Base-by-base conservation (phyloP, 2,797 vertebrate species). In the Mus caroli region DNA sequence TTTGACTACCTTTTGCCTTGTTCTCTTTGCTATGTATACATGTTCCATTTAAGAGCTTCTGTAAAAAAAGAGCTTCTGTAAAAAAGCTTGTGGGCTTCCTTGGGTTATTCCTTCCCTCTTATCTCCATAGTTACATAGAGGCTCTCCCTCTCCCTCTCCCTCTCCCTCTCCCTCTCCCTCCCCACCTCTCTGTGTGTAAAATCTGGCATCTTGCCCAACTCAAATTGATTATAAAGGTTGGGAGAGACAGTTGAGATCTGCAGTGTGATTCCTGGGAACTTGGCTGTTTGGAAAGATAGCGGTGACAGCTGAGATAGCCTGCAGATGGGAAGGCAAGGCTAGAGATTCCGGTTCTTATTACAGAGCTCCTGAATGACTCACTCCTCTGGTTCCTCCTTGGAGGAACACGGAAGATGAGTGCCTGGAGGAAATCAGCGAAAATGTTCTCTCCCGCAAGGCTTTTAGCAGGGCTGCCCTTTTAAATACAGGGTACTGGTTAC, bases 271-370 rank as follows among this genome's bases (percentile, higher is more conserved):
- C 80, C 95, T 37, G 24, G 6, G 76, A 97, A 92, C 90, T 95
- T 93, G 14, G 87, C 84, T 95, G 94, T 96, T 98, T 97, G 86
- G 95, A 97, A 97, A 93, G 89, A 90, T 80, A 93, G 93, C 97
- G 92, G n/a, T 97, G 97, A 98, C 95, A 97, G 94, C 87, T 1
- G 7, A 97, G 90, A 97, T 73, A 96, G 95, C 92, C 84, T 97
- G 88, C 96, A 92, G 97, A 98, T 95, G 97, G 97, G 96, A 97
- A 96, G 95, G 96, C 97, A 98, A 98, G 97, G 97, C 97, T 98
- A 97, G 97, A 98, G 98, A 98, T 98, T 98, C 97, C 97, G 90
- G 95, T 95, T 97, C 98, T 98, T 97, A 97, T 97, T 97, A 97
- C 12, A 15, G 88, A 98, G 94, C 78, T 90, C 69, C 97, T 97